Evolutionary conservation across 2,888 invertebrate species (phyloP), one percentile per base, ranked within the genome.

Genomic region (Opisthograptis luteolata): DNA sequence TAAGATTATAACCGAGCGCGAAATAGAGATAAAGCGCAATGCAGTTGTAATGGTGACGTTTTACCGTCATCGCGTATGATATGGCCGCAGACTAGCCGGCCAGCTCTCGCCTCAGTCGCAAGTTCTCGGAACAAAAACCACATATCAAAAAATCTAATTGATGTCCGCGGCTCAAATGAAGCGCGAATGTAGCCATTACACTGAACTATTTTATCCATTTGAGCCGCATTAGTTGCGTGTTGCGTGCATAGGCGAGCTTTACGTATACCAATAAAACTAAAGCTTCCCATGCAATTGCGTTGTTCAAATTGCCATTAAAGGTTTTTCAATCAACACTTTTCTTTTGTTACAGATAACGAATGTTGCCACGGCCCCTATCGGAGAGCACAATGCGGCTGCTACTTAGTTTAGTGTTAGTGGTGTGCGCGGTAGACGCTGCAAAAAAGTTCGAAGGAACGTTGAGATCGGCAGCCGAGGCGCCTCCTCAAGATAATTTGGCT

Each of bases 291-390:
- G 75, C 75, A 77, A 76, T 74, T 73, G 72, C 58, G 65, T 66
- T 64, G 67, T 67, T 70, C 73, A 69, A 70, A 72, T 70, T 73
- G 66, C 70, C 55, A 55, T 68, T 75, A 73, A 72, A 73, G 58
- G 55, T 70, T 73, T 75, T 77, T 80, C 68, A 73, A 80, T 64
- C 70, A 73, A 70, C 70, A 67, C 70, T 71, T 70, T 74, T 79
- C 76, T 74, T 78, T 88, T 88, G 87, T 89, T 90, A 68, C 87
- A 90, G 89, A 87, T 84, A 84, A 76, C 75, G 60, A 79, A 84
- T 84, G 81, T 79, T 85, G 81, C 86, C 82, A 84, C 87, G 87
- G 82, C 81, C 79, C 67, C 73, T 78, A 64, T 66, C 71, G 64
- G 73, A 75, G 65, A 76, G 68, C 62, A 89, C 79, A 75, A 90